Percentiles rank a stretch among this genome's conserved stretches.
Conservation (phyloP, 2,113 vertebrate species). For the Salvelinus alpinus region DNA sequence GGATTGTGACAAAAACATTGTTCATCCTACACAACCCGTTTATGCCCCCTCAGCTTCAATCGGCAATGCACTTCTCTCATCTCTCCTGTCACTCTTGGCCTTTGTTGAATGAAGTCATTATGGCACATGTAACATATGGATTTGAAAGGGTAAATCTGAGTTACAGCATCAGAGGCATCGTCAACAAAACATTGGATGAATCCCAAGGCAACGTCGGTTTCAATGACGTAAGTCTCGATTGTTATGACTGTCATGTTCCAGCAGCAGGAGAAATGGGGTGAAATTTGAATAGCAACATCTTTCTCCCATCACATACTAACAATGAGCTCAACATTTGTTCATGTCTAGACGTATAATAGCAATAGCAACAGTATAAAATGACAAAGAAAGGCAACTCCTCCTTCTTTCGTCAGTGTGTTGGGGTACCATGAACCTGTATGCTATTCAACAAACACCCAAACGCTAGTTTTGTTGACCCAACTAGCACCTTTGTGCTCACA, state of each 20-base stretch:
- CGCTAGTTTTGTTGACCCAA: constrained; percentile 18
- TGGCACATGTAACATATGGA: constrained; percentile 13
- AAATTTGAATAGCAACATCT: too few species aligned
- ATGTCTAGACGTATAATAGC: too few species aligned
- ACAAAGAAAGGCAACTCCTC: constrained; percentile 2
- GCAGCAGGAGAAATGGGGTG: too few species aligned
- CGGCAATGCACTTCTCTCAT: constrained; percentile 66
- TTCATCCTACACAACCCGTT: constrained; percentile 63
- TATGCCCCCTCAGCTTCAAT: constrained; percentile 44
- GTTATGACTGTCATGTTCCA: neutral
- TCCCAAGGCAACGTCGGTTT: constrained; percentile 1
- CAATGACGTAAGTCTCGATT: neutral
- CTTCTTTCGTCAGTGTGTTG: constrained; percentile 28
- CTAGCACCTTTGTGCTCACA: constrained; percentile 45
- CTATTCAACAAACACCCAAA: constrained; percentile 19
- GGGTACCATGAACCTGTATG: constrained; percentile 29
- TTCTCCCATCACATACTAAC: too few species aligned
- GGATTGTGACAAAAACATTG: constrained; percentile 66
- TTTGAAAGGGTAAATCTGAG: neutral
- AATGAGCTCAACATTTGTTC: too few species aligned
- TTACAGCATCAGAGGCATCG: neutral
- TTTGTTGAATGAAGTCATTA: constrained; percentile 53
- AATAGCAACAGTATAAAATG: neutral
- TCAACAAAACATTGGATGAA: constrained; percentile 9
- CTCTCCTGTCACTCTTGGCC: constrained; percentile 53